phyloP scores from a whole-genome alignment of 2,113 vertebrate genomes.

The Menura novaehollandiae region DNA sequence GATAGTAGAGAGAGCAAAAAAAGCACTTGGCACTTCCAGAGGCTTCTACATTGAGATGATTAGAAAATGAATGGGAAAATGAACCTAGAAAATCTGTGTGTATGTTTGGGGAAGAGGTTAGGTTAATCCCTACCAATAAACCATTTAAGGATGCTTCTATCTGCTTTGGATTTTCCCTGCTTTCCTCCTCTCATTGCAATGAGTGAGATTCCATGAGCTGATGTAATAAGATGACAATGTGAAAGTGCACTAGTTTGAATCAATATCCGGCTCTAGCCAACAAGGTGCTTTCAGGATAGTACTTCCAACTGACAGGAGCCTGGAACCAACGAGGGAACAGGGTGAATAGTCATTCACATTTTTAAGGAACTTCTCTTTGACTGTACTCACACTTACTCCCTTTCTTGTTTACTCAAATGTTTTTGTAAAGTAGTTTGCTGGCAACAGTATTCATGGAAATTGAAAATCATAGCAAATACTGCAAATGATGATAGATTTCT shows the following conservation, averaged over 20 bases:
- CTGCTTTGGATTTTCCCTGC: background rate
- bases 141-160: background rate
- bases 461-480: background rate
- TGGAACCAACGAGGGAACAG: background rate
- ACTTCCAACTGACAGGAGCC: background rate
- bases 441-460: background rate
- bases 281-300: background rate
- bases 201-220: background rate
- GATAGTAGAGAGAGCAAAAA: background rate
- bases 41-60: background rate
- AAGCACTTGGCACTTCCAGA: background rate
- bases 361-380: background rate
- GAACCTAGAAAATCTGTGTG: background rate
- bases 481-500: background rate
- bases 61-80: background rate
- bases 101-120: background rate
- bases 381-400: background rate
- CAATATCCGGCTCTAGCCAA: background rate
- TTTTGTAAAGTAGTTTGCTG: conserved; percentile 7
- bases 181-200: background rate
- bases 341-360: background rate
- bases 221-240: background rate
- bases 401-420: background rate
- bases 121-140: background rate
- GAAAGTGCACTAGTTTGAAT: background rate